Conservation (phyloP, 2,888 invertebrate genomes). For the Lepidochrysops patricia region DNA sequence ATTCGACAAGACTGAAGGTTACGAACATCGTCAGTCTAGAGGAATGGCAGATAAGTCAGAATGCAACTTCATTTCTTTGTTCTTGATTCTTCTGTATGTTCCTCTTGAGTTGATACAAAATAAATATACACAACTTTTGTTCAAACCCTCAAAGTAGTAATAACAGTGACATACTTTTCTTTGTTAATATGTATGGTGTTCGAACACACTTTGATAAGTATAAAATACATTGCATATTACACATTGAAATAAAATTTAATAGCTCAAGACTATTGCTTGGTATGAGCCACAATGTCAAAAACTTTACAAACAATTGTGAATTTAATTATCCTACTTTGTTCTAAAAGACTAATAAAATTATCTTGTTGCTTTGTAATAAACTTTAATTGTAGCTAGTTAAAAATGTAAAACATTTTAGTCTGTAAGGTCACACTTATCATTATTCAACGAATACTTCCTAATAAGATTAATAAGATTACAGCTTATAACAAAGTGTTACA, state of each 20-base stretch:
- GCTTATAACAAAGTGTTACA: too few relatives aligned
- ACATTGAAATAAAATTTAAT: too few relatives aligned
- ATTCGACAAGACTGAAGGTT: conserved; percentile 70
- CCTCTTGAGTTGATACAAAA: background rate
- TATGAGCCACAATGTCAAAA: background rate
- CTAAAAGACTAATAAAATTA: background rate
- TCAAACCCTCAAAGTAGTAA: too few relatives aligned
- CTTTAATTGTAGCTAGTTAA: background rate
- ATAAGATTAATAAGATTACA: background rate
- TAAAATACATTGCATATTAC: too few relatives aligned
- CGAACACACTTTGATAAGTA: too few relatives aligned
- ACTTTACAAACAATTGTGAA: background rate
- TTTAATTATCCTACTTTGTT: background rate
- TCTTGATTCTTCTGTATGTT: conserved; percentile 18
- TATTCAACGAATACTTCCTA: background rate
- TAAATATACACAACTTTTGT: background rate
- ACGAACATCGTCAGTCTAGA: conserved; percentile 46
- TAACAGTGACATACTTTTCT: too few relatives aligned
- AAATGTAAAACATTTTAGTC: background rate
- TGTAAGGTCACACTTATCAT: background rate
- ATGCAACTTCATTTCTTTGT: conserved; percentile 22
- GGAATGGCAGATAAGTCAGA: conserved; percentile 44
- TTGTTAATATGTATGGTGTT: too few relatives aligned
- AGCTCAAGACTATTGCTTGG: too few relatives aligned
- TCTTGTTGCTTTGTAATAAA: too few relatives aligned